Evolutionary conservation across 1,140 invertebrate species (phyloP).

Genomic region (Heliothis subflexa): DNA sequence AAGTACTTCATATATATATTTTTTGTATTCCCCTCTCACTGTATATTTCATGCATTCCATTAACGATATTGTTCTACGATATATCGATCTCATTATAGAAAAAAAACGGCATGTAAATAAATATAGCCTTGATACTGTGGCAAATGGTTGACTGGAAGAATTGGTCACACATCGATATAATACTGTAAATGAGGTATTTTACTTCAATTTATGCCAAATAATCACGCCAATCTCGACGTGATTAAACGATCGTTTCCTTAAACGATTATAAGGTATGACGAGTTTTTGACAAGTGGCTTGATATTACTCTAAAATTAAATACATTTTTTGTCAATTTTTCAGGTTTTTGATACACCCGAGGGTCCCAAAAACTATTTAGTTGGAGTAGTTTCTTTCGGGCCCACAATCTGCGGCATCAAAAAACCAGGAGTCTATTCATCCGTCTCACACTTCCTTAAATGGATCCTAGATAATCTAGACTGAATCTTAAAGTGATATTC

Average conservation of each 20-base stretch:
- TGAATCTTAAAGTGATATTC: conserved; percentile 15
- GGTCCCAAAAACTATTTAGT: conserved; percentile 83
- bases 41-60: not conserved
- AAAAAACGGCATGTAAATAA: not conserved
- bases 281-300: no score
- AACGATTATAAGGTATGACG: no score
- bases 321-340: conserved; percentile 40
- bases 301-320: no score
- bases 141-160: not conserved
- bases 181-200: not conserved
- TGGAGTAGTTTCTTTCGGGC: conserved; percentile 91
- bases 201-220: not conserved
- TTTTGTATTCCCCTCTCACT: not conserved
- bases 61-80: not conserved
- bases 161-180: conserved; percentile 2
- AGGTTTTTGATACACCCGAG: conserved; percentile 77
- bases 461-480: conserved; percentile 87
- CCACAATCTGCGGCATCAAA: conserved; percentile 88
- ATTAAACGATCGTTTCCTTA: no score
- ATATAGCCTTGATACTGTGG: conserved; percentile 13
- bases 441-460: conserved; percentile 87
- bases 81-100: not conserved
- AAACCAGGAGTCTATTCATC: conserved; percentile 91
- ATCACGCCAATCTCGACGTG: not conserved
- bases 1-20: not conserved